Conservation (phyloP, 2,888 invertebrate species). For the Tetragonisca angustula region DNA sequence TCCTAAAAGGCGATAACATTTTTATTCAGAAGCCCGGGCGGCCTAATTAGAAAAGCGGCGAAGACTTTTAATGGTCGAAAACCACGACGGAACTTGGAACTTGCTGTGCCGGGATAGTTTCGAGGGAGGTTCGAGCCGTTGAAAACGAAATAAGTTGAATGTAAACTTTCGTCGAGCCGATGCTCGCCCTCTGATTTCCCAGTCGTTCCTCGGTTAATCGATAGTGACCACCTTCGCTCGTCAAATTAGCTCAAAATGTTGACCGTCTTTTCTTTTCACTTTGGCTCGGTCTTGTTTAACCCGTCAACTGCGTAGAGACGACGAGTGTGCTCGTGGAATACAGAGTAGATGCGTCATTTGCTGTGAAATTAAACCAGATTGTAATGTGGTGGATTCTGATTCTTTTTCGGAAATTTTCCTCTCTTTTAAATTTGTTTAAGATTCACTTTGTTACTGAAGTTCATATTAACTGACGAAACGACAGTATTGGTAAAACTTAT, state of each 20-base stretch:
- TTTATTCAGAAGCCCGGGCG: neutral
- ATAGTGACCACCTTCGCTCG: neutral
- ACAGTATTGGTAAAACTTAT: no score
- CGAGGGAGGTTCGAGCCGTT: neutral
- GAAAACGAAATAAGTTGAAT: slow-evolving; percentile 5
- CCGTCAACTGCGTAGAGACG: no score
- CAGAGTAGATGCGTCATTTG: no score
- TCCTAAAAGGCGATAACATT: slow-evolving; percentile 3
- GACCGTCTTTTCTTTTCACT: neutral
- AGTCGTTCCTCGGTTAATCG: neutral
- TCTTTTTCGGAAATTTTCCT: no score
- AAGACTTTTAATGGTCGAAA: neutral
- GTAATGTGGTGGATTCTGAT: no score
- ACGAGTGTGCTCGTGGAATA: no score
- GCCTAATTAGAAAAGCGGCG: slow-evolving; percentile 7
- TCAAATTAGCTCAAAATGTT: neutral
- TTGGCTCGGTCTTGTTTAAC: no score
- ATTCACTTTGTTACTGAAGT: no score
- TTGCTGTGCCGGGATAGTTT: neutral
- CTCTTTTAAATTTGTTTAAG: no score
- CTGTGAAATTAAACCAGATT: no score
- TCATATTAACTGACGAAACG: no score
- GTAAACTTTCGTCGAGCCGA: slow-evolving; percentile 5
- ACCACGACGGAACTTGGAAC: neutral
- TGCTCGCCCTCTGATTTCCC: neutral